phyloP scores from a whole-genome alignment of 2,797 vertebrate species.

The Lutjanus argentimaculatus region DNA sequence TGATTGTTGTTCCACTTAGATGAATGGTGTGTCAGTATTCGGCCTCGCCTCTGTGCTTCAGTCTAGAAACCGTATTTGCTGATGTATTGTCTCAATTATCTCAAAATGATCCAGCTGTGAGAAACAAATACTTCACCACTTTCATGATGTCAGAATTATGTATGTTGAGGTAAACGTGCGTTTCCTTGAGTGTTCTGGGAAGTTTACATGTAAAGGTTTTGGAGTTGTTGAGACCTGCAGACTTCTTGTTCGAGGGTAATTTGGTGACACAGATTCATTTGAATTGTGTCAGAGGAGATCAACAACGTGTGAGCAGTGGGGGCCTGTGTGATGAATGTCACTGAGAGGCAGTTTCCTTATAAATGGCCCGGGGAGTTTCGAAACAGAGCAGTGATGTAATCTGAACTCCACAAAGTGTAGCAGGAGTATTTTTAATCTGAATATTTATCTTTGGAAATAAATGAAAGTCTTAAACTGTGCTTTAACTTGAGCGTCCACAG shows the following conservation, averaged over 20 bases:
- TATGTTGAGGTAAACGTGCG: constrained; percentile 29
- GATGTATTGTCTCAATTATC: constrained; percentile 62
- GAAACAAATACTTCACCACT: constrained; percentile 58
- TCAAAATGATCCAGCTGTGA: constrained; percentile 48
- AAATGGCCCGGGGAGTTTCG: constrained; percentile 16
- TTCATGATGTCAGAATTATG: constrained; percentile 60
- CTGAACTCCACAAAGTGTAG: constrained; percentile 7
- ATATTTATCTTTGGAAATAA: constrained; percentile 35
- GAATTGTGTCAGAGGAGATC: constrained; percentile 37
- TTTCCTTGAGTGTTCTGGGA: constrained; percentile 63
- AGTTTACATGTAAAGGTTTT: constrained; percentile 50
- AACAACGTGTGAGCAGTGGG: constrained; percentile 12
- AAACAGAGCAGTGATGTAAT: constrained; percentile 28
- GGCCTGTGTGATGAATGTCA: constrained; percentile 29
- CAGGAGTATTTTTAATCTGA: constrained; percentile 8
- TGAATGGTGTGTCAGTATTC: constrained; percentile 16
- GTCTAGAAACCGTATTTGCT: constrained; percentile 18
- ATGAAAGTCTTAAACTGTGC: constrained; percentile 8
- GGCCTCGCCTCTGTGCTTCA: not conserved
- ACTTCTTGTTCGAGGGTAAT: constrained; percentile 25
- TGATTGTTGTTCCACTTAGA: constrained; percentile 11
- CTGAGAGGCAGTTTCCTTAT: constrained; percentile 37
- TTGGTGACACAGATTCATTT: constrained; percentile 35
- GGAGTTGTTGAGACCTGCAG: constrained; percentile 10
- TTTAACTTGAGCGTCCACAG: not conserved